Evolutionary conservation across 2,113 vertebrate species (phyloP), one percentile per base, ranked within the genome.

Genomic region (Myrmecobius fasciatus): DNA sequence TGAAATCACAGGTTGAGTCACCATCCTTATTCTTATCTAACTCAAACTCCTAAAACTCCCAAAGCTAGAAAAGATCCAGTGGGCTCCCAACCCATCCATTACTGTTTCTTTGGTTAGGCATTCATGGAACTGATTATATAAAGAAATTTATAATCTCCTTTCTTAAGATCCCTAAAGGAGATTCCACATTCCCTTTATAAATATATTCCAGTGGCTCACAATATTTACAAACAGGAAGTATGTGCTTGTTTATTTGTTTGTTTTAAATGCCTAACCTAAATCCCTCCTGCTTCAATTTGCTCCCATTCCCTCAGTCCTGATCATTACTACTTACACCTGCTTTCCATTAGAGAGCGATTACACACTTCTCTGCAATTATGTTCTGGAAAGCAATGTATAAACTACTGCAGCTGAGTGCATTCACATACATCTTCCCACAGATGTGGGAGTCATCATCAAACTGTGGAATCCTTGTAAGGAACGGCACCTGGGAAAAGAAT

Each of bases 291-390:
- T 97, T 95, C 96, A 97, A 93, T 94, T 89, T 60, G 26, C 28
- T 89, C 91, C 93, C 52, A 14, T 92, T 92, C 52, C 91, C 94
- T 97, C 97, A 97, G 94, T 96, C 97, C 94, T 51, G 92, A 93
- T 53, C 0, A 0, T 93, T 92, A 95, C 96, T 96, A 75, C 94
- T 94, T 75, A 94, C 96, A 97, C 97, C 97, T 97, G 96, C 95
- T 97, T 96, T 54, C 95, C 97, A 97, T 97, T 98, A 97, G 53
- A 94, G 75, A 92, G 94, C 93, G 95, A 92, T 96, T 95, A 95
- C 93, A 88, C 93, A 96, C 94, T 97, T 96, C 67, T 91, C 96
- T 93, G 97, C 95, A 96, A 97, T 97, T 95, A 96, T 92, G 93
- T 95, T 96, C 94, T 83, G 89, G 93, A 95, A 54, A 95, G 89